These are phyloP conservation scores for Podarcis raffonei DNA, from an alignment of 2,113 vertebrate genomes.

Conservation along the genomic window DNA sequence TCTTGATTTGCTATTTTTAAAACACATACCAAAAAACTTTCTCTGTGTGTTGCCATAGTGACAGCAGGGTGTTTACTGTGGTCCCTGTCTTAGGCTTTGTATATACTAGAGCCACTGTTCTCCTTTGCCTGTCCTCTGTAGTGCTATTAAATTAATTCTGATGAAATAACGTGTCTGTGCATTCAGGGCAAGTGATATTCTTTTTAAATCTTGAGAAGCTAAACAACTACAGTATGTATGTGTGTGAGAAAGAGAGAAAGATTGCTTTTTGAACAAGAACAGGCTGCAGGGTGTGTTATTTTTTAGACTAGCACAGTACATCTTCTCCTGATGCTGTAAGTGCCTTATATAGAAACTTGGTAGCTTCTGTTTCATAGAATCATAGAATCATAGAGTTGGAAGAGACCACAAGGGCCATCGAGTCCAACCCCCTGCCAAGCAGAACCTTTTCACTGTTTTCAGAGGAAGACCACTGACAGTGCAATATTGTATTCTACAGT, in stretches of 20 bases:
- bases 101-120: conserved; percentile 36
- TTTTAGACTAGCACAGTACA: conserved; percentile 52
- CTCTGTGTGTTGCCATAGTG: conserved; percentile 52
- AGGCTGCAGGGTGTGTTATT: conserved; percentile 12
- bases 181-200: conserved; percentile 40
- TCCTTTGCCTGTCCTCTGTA: conserved; percentile 35
- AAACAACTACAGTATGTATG: background rate
- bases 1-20: conserved; percentile 44
- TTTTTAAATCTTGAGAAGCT: conserved; percentile 16
- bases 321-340: conserved; percentile 45
- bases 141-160: conserved; percentile 58
- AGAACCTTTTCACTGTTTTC: conserved; percentile 19
- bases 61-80: conserved; percentile 54
- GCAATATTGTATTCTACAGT: background rate
- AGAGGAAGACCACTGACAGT: background rate
- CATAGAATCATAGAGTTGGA: no score
- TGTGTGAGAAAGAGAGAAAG: conserved; percentile 8
- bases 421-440: no score
- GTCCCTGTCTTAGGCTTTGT: conserved; percentile 54
- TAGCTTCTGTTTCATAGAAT: conserved; percentile 29
- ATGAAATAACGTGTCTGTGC: conserved; percentile 65
- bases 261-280: conserved; percentile 58
- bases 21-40: conserved; percentile 44
- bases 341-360: conserved; percentile 56
- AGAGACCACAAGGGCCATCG: no score